Conservation (phyloP, 2,113 vertebrate genomes). For the human region GRCh38 chr9:114458001-114458500, state of each 20-base stretch:
- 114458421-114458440: neutral
- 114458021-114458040: neutral
- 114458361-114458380: neutral
- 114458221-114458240: neutral
- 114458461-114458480: no score
- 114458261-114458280: neutral
- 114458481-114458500: neutral
- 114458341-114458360: neutral
- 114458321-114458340: neutral
- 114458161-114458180: no score
- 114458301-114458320: neutral
- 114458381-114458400: neutral
- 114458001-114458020: neutral
- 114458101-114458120: neutral
- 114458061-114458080: neutral
- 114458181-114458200: neutral
- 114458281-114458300: neutral
- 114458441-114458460: neutral
- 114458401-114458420: neutral
- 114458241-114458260: neutral
- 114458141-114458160: rapidly evolving
- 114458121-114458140: neutral
- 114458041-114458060: neutral
- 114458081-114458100: neutral
- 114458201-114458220: neutral